Evolutionary conservation across 2,888 invertebrate species (phyloP).

Genomic region (Gastracanthus pulcherrimus): DNA sequence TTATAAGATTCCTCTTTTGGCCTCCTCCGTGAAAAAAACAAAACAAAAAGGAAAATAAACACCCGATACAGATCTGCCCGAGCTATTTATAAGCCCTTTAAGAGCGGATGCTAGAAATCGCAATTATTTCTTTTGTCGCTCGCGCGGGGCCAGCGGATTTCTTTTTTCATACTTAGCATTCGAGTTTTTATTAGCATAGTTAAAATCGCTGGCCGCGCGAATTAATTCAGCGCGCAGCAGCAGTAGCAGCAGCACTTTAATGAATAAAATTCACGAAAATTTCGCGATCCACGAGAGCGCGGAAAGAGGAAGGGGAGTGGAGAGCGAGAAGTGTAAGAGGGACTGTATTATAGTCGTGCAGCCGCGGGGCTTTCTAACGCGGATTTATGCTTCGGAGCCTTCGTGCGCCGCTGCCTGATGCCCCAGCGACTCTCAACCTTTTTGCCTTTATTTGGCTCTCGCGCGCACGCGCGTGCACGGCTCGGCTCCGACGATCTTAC

Average conservation of each 20-base stretch:
- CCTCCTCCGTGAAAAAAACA: neutral
- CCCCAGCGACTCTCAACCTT: constrained; percentile 32
- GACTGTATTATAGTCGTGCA: neutral
- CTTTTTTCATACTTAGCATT: neutral
- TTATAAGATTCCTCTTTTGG: too few species aligned
- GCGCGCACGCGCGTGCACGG: neutral
- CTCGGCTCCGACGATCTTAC: neutral
- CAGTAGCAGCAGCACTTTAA: neutral
- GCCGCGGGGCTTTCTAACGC: constrained; percentile 38
- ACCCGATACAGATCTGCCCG: neutral
- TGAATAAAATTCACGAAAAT: constrained; percentile 39
- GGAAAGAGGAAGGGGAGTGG: constrained; percentile 13
- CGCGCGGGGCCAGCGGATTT: neutral
- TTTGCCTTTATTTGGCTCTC: constrained; percentile 19
- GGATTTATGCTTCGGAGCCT: constrained; percentile 44
- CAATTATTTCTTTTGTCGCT: neutral
- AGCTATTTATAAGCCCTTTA: neutral
- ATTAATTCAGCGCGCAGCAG: neutral
- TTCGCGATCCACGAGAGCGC: neutral
- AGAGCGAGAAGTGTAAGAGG: neutral
- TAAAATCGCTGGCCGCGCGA: neutral
- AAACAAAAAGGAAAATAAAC: neutral
- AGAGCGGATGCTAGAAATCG: neutral
- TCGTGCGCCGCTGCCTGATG: neutral
- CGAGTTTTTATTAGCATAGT: constrained; percentile 1